A percentile compares a stretch with the other conserved stretches of the same genome.
Evolutionary conservation across 2,797 vertebrate species (phyloP).

Genomic region (Mormyrops attenuatus): DNA sequence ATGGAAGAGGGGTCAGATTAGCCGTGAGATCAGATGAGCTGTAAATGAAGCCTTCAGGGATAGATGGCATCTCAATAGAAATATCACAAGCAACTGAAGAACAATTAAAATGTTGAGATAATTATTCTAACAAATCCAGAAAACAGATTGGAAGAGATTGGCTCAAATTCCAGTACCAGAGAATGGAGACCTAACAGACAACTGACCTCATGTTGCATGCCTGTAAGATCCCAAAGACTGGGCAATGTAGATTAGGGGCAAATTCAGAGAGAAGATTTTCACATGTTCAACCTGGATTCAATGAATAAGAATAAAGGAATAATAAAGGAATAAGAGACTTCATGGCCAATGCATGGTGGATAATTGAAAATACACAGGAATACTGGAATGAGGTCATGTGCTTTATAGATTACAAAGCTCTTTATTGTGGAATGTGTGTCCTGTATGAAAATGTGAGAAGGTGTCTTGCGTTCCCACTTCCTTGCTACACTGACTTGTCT

Average conservation of each 20-base stretch:
- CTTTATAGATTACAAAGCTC: not conserved
- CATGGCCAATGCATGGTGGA: not conserved
- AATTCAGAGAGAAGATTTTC: not conserved
- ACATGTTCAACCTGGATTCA: not conserved
- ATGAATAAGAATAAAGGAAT: not conserved
- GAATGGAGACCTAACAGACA: not conserved
- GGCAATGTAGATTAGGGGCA: not conserved
- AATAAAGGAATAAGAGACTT: not conserved
- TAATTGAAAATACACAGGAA: not conserved
- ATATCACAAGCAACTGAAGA: not conserved
- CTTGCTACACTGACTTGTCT: not conserved
- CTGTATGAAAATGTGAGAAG: not conserved
- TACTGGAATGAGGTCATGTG: not conserved
- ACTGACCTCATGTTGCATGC: not conserved
- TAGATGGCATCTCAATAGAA: not conserved
- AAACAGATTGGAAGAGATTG: not conserved
- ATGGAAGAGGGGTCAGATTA: not conserved
- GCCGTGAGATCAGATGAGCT: not conserved
- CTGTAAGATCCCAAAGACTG: not conserved
- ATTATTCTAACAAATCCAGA: not conserved
- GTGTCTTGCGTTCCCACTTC: not conserved
- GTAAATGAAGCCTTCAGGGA: not conserved
- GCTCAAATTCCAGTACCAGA: not conserved
- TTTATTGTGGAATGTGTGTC: not conserved
- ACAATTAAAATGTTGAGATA: not conserved